These are phyloP conservation scores for Poecilobothrus nobilitatus DNA, from an alignment of 2,888 invertebrate species.

Conservation along the genomic window DNA sequence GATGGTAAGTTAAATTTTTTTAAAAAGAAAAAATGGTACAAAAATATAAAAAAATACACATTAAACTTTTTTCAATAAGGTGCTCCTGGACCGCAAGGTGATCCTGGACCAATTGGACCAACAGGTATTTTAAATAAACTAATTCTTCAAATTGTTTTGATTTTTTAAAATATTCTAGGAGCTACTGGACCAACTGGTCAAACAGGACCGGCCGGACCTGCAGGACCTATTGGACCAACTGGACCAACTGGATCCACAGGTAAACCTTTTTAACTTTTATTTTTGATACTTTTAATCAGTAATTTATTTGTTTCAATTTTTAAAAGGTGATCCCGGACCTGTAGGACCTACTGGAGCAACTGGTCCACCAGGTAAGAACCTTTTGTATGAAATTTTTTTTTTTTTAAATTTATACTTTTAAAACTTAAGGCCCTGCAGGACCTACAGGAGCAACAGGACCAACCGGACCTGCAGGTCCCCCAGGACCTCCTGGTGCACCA, in stretches of 20 bases:
- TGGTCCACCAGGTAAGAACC: slow-evolving; percentile 16
- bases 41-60: too few relatives aligned
- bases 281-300: too few relatives aligned
- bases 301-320: too few relatives aligned
- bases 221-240: background rate
- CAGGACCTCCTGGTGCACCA: background rate
- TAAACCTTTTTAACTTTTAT: background rate
- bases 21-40: too few relatives aligned
- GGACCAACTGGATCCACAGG: slow-evolving; percentile 8
- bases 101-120: slow-evolving; percentile 53
- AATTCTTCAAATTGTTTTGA: too few relatives aligned
- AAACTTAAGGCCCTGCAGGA: too few relatives aligned
- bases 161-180: background rate
- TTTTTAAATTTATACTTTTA: too few relatives aligned
- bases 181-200: slow-evolving; percentile 30
- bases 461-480: background rate
- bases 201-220: slow-evolving; percentile 14
- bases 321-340: too few relatives aligned
- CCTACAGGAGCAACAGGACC: slow-evolving; percentile 11
- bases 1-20: too few relatives aligned
- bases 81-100: slow-evolving; percentile 45
- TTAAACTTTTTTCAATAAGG: slow-evolving; percentile 9
- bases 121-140: background rate
- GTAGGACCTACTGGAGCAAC: slow-evolving; percentile 7
- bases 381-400: slow-evolving; percentile 11